Percentiles rank a stretch among this genome's conserved stretches.
phyloP scores from a whole-genome alignment of 2,888 invertebrate genomes.

The Netelia inedita region DNA sequence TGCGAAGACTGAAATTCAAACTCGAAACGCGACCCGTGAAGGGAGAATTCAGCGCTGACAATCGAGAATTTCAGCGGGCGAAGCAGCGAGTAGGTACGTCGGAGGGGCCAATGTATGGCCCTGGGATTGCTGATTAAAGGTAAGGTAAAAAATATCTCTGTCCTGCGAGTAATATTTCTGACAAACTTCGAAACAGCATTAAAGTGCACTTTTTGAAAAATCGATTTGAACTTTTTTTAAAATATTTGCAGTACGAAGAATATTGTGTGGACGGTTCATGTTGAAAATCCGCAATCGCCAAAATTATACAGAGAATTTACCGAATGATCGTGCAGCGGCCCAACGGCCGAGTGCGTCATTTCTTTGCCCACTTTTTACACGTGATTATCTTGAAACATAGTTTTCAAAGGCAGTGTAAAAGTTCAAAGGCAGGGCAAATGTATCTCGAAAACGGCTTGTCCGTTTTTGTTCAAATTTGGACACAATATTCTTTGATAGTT shows the following conservation, averaged over 20 bases:
- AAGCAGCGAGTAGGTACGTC: neutral
- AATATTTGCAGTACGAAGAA: conserved; percentile 23
- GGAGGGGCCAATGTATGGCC: neutral
- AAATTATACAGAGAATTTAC: conserved; percentile 15
- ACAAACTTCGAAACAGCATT: neutral
- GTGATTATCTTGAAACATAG: conserved; percentile 7
- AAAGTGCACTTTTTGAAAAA: conserved; percentile 1
- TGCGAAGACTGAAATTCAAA: conserved; percentile 39
- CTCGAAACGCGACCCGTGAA: conserved; percentile 39
- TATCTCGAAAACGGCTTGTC: conserved; percentile 14
- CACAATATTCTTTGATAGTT: conserved; percentile 15
- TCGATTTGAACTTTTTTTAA: neutral
- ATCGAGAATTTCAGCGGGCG: neutral
- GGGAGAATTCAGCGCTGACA: conserved; percentile 41
- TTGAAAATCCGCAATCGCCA: conserved; percentile 1
- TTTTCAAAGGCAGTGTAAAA: conserved; percentile 14
- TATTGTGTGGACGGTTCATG: neutral
- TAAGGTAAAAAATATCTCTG: conserved; percentile 4
- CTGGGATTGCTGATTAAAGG: conserved; percentile 26
- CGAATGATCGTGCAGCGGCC: neutral
- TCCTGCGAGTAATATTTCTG: neutral
- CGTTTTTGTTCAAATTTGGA: neutral
- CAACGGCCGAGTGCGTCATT: neutral
- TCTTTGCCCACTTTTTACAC: neutral
- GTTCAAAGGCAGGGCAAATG: too few species aligned